Percentiles rank a stretch among this genome's conserved stretches.
Evolutionary conservation across 2,113 vertebrate genomes (phyloP).

Genomic region (Halichoerus grypus): DNA sequence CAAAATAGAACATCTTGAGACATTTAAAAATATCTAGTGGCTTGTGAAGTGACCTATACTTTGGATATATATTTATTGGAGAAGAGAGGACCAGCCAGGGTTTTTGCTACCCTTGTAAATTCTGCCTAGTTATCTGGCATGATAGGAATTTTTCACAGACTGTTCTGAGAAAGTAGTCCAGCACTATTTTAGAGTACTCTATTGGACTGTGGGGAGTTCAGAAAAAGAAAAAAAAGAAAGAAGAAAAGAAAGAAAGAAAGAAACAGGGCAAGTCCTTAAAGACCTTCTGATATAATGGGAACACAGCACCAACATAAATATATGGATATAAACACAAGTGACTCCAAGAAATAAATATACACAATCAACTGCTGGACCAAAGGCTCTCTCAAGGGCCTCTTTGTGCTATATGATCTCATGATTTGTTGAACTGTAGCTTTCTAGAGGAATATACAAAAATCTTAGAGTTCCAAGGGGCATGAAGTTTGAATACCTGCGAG

Average conservation of each 20-base stretch:
- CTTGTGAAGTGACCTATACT: not conserved
- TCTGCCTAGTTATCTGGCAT: conserved; percentile 61
- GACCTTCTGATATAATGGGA: conserved; percentile 52
- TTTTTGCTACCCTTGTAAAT: conserved; percentile 65
- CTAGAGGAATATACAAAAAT: conserved; percentile 59
- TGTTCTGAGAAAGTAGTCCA: conserved; percentile 36
- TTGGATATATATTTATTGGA: conserved; percentile 44
- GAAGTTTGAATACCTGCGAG: conserved; percentile 32
- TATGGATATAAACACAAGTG: conserved; percentile 64
- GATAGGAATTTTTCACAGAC: conserved; percentile 70
- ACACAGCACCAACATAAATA: conserved; percentile 75
- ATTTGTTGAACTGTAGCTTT: conserved; percentile 67
- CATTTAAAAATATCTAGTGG: not conserved
- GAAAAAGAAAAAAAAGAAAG: not conserved
- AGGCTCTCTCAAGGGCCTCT: conserved; percentile 54
- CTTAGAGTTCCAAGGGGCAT: not conserved
- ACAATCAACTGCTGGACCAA: conserved; percentile 51
- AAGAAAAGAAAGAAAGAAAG: not conserved
- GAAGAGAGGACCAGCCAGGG: not conserved
- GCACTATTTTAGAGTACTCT: not conserved
- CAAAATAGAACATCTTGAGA: conserved; percentile 19
- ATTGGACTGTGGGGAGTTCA: conserved; percentile 67
- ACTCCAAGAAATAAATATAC: conserved; percentile 77
- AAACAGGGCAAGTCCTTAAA: conserved; percentile 47
- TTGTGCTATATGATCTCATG: conserved; percentile 56